A percentile compares a stretch with the other conserved stretches of the same genome.
These are phyloP conservation scores for Chrysaora quinquecirrha DNA, from an alignment of 30 jellyfish, hydroid and myxozoan genomes.

Conservation along the genomic window DNA sequence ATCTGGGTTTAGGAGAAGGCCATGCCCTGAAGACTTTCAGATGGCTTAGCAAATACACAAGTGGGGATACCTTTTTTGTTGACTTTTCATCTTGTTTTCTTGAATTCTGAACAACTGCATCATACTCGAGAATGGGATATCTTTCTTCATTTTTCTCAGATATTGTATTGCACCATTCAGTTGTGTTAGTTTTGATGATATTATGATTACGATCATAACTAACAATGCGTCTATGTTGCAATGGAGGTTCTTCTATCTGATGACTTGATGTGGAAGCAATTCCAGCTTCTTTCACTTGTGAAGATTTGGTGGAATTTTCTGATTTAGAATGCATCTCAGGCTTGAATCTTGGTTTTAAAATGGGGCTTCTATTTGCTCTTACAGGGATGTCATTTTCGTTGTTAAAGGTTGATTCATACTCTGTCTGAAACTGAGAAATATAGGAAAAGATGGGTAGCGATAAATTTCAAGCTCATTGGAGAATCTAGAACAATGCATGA, in stretches of 20 bases:
- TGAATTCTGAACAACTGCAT: slow-evolving; percentile 17
- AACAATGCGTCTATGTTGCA: slow-evolving; percentile 42
- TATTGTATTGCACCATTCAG: no score
- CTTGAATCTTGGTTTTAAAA: slow-evolving; percentile 55
- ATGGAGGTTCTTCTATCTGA: slow-evolving; percentile 52
- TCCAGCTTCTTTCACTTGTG: slow-evolving; percentile 47
- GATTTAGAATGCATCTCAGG: not conserved
- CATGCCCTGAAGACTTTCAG: no score
- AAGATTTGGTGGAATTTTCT: not conserved
- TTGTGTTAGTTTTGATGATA: slow-evolving; percentile 7
- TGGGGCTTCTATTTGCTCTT: slow-evolving; percentile 41
- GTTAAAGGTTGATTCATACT: slow-evolving; percentile 58
- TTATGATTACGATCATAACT: slow-evolving; percentile 32
- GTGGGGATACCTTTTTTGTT: no score
- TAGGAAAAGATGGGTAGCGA: no score
- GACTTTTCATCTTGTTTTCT: no score
- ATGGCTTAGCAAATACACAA: no score
- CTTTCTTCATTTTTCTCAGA: no score
- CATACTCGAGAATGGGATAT: slow-evolving; percentile 54
- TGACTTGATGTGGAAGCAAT: slow-evolving; percentile 31
- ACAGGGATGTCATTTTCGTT: not conserved
- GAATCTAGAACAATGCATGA: no score
- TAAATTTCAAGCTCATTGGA: no score
- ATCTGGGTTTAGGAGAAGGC: no score
- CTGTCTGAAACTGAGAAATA: slow-evolving; percentile 79